Evolutionary conservation across 2,113 vertebrate genomes (phyloP).

Genomic region (Paratilapia polleni): DNA sequence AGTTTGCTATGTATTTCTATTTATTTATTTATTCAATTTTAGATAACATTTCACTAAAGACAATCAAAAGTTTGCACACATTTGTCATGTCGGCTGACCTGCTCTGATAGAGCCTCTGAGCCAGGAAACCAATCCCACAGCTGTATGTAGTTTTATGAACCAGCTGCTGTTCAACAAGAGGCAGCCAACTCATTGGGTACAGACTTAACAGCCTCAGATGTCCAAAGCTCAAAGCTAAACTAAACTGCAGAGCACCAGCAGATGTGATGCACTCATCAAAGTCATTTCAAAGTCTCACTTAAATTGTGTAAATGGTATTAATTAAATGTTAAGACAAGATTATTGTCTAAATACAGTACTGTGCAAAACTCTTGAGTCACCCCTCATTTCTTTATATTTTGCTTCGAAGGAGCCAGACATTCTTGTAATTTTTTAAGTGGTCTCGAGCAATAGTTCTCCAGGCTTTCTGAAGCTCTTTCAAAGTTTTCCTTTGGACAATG

Average conservation of each 20-base stretch:
- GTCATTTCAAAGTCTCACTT: background rate
- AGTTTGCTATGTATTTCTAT: background rate
- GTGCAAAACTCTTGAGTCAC: too few relatives aligned
- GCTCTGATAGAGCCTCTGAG: background rate
- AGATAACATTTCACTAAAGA: background rate
- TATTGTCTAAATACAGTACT: too few relatives aligned
- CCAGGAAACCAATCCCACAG: background rate
- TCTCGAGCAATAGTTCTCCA: too few relatives aligned
- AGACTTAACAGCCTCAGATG: conserved; percentile 17
- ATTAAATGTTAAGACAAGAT: background rate
- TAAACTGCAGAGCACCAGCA: background rate
- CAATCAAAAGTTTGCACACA: background rate
- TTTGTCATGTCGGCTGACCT: background rate
- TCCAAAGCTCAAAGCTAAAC: conserved; percentile 5
- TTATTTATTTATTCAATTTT: background rate
- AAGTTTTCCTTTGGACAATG: too few relatives aligned
- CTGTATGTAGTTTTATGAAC: conserved; percentile 6
- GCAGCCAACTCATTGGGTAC: conserved; percentile 26
- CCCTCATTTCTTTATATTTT: too few relatives aligned
- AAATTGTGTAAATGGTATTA: background rate
- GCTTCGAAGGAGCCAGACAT: too few relatives aligned
- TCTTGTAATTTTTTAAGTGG: too few relatives aligned
- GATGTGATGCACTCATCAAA: background rate
- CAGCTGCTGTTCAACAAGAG: conserved; percentile 22
- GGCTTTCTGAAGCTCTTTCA: too few relatives aligned